Evolutionary conservation across 2,113 vertebrate genomes (phyloP).

Genomic region (Ahaetulla prasina): DNA sequence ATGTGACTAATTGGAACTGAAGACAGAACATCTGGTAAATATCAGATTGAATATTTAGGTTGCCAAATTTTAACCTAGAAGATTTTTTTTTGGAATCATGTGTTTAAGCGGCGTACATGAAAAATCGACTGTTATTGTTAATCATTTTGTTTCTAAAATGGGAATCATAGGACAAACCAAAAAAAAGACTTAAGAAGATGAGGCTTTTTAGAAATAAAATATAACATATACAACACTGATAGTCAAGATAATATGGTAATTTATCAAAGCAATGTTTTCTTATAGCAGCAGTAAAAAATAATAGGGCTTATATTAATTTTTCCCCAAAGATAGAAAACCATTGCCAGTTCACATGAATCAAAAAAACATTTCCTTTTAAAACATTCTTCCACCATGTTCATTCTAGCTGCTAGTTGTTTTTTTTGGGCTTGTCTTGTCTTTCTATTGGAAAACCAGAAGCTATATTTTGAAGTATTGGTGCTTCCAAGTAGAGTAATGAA

Average conservation of each 20-base stretch:
- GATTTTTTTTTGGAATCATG: not conserved
- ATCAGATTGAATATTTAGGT: not conserved
- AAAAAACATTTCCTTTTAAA: slow-evolving; percentile 23
- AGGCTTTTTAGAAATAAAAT: not conserved
- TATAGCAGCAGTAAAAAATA: slow-evolving; percentile 14
- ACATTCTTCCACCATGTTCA: slow-evolving; percentile 10
- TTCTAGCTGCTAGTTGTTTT: slow-evolving; percentile 15
- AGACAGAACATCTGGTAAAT: not conserved
- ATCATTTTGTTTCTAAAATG: not conserved
- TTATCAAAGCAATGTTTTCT: slow-evolving; percentile 19
- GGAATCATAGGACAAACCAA: not conserved
- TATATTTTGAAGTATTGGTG: slow-evolving; percentile 7
- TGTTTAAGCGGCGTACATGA: not conserved
- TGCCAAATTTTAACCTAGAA: not conserved
- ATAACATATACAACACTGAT: slow-evolving; percentile 18
- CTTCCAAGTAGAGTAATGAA: not conserved
- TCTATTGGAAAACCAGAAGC: slow-evolving; percentile 9
- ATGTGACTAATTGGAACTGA: not conserved
- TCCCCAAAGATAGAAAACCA: not conserved
- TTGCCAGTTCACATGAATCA: not conserved
- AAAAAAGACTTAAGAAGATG: not conserved
- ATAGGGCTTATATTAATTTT: not conserved
- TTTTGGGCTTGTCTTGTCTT: not conserved
- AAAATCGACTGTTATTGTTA: not conserved
- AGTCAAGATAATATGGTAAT: not conserved